Evolutionary conservation across 2,888 invertebrate genomes (phyloP).

Genomic region (Leptinotarsa peninsularis): DNA sequence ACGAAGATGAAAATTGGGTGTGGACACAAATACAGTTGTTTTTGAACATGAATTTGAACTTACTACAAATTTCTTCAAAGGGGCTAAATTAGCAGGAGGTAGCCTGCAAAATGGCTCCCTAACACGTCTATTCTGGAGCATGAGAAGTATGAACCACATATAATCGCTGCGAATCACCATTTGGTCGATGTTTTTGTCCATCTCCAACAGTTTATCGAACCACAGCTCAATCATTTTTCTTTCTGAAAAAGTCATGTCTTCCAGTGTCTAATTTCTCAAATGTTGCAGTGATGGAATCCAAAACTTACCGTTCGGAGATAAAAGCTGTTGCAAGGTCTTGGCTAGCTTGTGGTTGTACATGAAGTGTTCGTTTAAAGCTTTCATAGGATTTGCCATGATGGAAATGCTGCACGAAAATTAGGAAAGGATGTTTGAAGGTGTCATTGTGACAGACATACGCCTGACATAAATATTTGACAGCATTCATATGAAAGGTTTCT

Average conservation of each 20-base stretch:
- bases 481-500: neutral
- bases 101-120: slow-evolving; percentile 60
- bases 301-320: slow-evolving; percentile 59
- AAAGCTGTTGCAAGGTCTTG: slow-evolving; percentile 62
- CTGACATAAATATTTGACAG: neutral
- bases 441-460: neutral
- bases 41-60: slow-evolving; percentile 19
- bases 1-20: no score
- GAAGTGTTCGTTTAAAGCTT: slow-evolving; percentile 63
- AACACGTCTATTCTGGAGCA: slow-evolving; percentile 63
- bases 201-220: slow-evolving; percentile 62
- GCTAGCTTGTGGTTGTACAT: slow-evolving; percentile 64
- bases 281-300: no score
- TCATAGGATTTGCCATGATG: slow-evolving; percentile 55
- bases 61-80: slow-evolving; percentile 63
- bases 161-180: slow-evolving; percentile 64
- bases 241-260: slow-evolving; percentile 49
- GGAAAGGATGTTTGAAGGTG: slow-evolving; percentile 8
- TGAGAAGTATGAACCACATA: slow-evolving; percentile 65
- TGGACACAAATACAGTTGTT: no score
- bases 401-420: slow-evolving; percentile 11
- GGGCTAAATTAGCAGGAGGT: slow-evolving; percentile 58
- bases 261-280: no score
- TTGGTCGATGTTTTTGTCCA: slow-evolving; percentile 57
- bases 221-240: slow-evolving; percentile 58